A percentile compares a stretch with the other conserved stretches of the same genome.
phyloP scores from a whole-genome alignment of 2,113 vertebrate genomes.

The Notechis scutatus region DNA sequence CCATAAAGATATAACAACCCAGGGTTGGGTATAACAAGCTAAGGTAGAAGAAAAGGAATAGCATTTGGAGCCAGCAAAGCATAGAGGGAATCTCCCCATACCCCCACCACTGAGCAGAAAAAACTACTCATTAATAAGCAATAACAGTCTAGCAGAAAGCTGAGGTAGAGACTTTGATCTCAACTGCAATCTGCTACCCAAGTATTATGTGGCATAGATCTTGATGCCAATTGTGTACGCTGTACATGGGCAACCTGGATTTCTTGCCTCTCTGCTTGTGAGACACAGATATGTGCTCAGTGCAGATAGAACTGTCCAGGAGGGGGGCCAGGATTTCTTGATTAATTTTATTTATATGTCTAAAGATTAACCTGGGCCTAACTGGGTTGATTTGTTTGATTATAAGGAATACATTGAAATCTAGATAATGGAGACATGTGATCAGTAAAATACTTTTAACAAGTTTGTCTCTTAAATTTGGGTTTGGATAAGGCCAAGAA shows the following conservation, averaged over 20 bases:
- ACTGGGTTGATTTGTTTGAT: not conserved
- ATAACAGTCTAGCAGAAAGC: not conserved
- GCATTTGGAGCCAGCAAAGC: not conserved
- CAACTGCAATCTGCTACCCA: not conserved
- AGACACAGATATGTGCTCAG: not conserved
- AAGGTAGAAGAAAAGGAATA: not conserved
- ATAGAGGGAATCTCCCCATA: not conserved
- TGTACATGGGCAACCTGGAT: not conserved
- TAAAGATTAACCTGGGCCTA: not conserved
- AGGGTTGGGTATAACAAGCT: not conserved
- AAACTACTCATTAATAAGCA: not conserved
- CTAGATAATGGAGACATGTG: not conserved
- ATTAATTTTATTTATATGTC: not conserved
- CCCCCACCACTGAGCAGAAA: not conserved
- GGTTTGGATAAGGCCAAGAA: not conserved
- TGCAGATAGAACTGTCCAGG: not conserved
- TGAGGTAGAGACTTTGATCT: not conserved
- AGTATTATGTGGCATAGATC: not conserved
- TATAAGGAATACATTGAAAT: not conserved
- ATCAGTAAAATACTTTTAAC: not conserved
- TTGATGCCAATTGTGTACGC: not conserved
- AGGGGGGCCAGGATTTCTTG: not conserved
- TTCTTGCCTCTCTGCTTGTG: not conserved
- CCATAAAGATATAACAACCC: not conserved
- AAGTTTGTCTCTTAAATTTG: not conserved